Evolutionary conservation across 2,888 invertebrate species (phyloP).

Genomic region (Idaea dimidiata): DNA sequence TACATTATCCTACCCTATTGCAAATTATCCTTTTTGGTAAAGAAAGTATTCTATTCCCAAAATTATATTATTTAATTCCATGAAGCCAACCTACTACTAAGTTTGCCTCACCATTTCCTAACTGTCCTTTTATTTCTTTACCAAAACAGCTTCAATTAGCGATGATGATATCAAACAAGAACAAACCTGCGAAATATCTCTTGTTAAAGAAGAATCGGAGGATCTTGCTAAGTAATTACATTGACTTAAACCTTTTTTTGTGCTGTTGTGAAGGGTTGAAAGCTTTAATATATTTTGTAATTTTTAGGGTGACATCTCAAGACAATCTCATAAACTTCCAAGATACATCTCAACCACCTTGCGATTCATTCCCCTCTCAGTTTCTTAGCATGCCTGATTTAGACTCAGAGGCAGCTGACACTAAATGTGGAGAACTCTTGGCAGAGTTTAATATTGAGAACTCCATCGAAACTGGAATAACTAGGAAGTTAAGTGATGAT

Average conservation of each 20-base stretch:
- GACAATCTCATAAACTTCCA: conserved; percentile 53
- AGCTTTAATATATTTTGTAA: too few species aligned
- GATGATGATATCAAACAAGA: conserved; percentile 3
- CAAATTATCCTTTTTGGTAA: background rate
- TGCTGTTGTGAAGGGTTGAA: background rate
- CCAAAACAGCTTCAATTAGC: conserved; percentile 8
- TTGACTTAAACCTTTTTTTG: background rate
- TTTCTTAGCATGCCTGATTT: conserved; percentile 71
- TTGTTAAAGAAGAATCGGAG: background rate
- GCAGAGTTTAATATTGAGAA: conserved; percentile 66
- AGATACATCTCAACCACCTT: conserved; percentile 50
- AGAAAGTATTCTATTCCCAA: too few species aligned
- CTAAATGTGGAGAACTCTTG: conserved; percentile 53
- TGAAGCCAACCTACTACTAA: background rate
- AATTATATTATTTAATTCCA: too few species aligned
- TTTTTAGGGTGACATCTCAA: conserved; percentile 49
- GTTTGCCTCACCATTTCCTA: background rate
- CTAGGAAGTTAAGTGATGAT: conserved; percentile 43
- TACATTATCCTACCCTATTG: background rate
- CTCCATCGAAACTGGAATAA: conserved; percentile 53
- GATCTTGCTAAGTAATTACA: background rate
- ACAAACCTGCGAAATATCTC: background rate
- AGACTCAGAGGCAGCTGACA: conserved; percentile 47
- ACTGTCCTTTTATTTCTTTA: conserved; percentile 1
- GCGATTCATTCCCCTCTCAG: conserved; percentile 53